Base-by-base conservation (phyloP, 2,113 vertebrate genomes). In the Tapirus terrestris region DNA sequence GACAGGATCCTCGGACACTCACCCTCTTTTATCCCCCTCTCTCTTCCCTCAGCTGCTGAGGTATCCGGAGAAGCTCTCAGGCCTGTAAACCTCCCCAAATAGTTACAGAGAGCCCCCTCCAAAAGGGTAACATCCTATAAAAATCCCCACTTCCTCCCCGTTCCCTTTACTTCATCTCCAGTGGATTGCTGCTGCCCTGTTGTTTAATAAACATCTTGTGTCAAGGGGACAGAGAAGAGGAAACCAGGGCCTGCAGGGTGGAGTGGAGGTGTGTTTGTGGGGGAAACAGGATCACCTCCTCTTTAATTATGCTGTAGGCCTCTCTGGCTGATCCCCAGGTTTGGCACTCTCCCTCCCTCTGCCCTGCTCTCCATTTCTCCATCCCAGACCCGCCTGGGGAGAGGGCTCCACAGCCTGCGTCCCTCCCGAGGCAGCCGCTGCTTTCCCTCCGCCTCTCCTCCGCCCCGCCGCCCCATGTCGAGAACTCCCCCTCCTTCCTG, bases 191-290 rank as follows among this genome's bases (percentile, higher is more conserved):
- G 93, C 79, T 60, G 80, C 68, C 83, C 58, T 84, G 96, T 51
- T 93, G 92, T 96, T 96, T 96, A 95, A 98, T 96, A 96, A 97
- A 98, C 97, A 97, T 84, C 94, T 89, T 96, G 80, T 81, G 97
- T 97, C 95, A 81, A 96, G 87, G 92, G 96, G 96, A 93, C 87
- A 36, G 94, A 94, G 73, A 21, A 97, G 75, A 97, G 97, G 93
- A 97, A 97, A 92, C 86, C 25, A 92, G 92, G 94, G 86, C 86
- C 87, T 77, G 79, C 75, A 14, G 79, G 91, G 88, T 77, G 70
- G 88, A 81, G 96, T 94, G 93, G 96, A 91, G 95, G 94, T 94
- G 97, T 67, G 65, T 51, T 48, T 33, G 79, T 16, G 31, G 48
- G 39, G 90, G 63, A 65, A 11, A 21, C 73, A 43, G 72, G 75